phyloP scores from a whole-genome alignment of 2,888 invertebrate species.

The Pharmacophagus antenor region DNA sequence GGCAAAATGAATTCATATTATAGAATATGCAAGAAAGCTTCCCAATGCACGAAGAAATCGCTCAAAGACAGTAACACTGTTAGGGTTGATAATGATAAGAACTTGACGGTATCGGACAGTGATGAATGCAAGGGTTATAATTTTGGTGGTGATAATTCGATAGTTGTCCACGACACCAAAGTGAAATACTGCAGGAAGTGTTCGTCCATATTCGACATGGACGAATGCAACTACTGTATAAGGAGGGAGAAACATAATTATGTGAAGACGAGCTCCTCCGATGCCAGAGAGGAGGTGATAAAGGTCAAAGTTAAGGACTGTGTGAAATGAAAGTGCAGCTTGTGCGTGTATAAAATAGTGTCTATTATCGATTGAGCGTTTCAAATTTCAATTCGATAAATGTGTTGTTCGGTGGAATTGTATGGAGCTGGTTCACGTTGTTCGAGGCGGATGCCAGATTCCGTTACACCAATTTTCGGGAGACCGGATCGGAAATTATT shows the following conservation, averaged over 20 bases:
- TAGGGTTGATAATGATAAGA: constrained; percentile 25
- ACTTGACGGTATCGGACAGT: neutral
- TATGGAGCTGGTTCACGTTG: too few species aligned
- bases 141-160: constrained; percentile 27
- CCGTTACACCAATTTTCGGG: too few species aligned
- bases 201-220: constrained; percentile 49
- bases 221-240: constrained; percentile 46
- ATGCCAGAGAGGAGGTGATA: too few species aligned
- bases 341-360: too few species aligned
- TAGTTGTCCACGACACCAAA: constrained; percentile 39
- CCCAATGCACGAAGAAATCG: neutral
- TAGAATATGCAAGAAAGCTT: constrained; percentile 41
- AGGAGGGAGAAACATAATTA: constrained; percentile 28
- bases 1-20: constrained; percentile 40
- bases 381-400: too few species aligned
- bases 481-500: too few species aligned
- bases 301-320: neutral
- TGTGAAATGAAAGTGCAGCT: neutral
- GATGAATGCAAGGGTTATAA: neutral
- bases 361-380: too few species aligned
- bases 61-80: too few species aligned
- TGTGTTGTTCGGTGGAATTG: too few species aligned
- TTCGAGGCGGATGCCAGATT: too few species aligned
- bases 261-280: neutral
- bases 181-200: constrained; percentile 52